Conservation (phyloP, 2,888 invertebrate genomes). For the Scaeva pyrastri region DNA sequence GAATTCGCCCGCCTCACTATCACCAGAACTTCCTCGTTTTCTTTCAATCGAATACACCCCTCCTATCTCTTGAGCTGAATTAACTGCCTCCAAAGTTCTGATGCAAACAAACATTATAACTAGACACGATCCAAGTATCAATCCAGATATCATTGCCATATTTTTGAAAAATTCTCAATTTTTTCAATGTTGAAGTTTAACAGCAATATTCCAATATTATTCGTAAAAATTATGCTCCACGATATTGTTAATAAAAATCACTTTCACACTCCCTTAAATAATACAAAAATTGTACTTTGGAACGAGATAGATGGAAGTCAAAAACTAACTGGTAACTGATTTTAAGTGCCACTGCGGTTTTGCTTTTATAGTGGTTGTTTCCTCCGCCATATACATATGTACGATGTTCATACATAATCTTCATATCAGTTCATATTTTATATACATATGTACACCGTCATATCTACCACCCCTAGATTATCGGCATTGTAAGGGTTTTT, state of each 20-base stretch:
- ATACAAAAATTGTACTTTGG: neutral
- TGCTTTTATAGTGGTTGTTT: slow-evolving; percentile 72
- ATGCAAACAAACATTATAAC: slow-evolving; percentile 45
- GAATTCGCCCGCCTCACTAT: slow-evolving; percentile 47
- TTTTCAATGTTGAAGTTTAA: neutral
- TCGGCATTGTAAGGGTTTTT: slow-evolving; percentile 31
- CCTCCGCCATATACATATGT: neutral
- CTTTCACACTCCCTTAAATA: neutral
- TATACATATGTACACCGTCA: neutral
- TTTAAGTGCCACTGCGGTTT: slow-evolving; percentile 63
- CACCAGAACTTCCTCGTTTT: slow-evolving; percentile 23
- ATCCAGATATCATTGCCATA: slow-evolving; percentile 49
- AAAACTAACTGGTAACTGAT: slow-evolving; percentile 70
- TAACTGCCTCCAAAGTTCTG: slow-evolving; percentile 18
- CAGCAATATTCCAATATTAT: neutral
- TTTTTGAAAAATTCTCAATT: slow-evolving; percentile 1
- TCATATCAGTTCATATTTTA: slow-evolving; percentile 44
- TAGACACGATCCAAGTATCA: slow-evolving; percentile 59
- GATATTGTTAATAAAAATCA: neutral
- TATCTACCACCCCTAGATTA: slow-evolving; percentile 44
- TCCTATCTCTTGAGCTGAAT: slow-evolving; percentile 32
- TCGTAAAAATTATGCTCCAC: neutral
- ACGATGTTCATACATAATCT: slow-evolving; percentile 42
- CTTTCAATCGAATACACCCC: slow-evolving; percentile 51
- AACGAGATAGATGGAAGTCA: slow-evolving; percentile 16